phyloP scores from a whole-genome alignment of 2,888 invertebrate genomes.

The Phrixothrix hirtus region DNA sequence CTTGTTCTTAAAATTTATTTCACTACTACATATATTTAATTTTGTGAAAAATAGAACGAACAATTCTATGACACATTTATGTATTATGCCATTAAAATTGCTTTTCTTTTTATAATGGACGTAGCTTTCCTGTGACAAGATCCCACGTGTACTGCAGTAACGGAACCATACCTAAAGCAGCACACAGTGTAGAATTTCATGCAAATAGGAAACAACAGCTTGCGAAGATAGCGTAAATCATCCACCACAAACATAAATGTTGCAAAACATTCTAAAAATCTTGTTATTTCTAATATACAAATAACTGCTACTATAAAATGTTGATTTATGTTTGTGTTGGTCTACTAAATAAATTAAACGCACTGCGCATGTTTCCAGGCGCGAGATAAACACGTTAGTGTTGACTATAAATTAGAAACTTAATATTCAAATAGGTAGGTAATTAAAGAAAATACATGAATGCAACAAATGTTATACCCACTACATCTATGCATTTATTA shows the following conservation, averaged over 20 bases:
- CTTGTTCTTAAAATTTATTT: no score
- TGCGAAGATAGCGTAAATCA: constrained; percentile 26
- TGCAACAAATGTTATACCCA: constrained; percentile 10
- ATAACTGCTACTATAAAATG: constrained; percentile 28
- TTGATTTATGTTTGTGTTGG: constrained; percentile 21
- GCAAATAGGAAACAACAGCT: constrained; percentile 18
- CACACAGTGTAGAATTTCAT: constrained; percentile 8
- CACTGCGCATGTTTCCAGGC: constrained; percentile 17
- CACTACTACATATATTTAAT: no score
- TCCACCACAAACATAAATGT: constrained; percentile 17
- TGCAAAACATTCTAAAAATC: constrained; percentile 24
- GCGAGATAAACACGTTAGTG: constrained; percentile 22
- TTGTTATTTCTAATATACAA: constrained; percentile 23
- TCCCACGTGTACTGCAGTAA: no score
- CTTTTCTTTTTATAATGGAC: no score
- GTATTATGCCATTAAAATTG: no score
- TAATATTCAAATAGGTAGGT: constrained; percentile 18
- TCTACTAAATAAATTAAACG: constrained; percentile 25
- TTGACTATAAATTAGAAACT: constrained; percentile 24
- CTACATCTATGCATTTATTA: constrained; percentile 7
- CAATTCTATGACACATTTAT: no score
- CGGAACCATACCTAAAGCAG: no score
- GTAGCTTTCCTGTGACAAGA: no score
- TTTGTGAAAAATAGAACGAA: no score
- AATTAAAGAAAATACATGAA: constrained; percentile 12